Percentiles rank a stretch among this genome's conserved stretches.
Evolutionary conservation across 1,140 invertebrate species (phyloP).

Genomic region (Micrasema minimum): DNA sequence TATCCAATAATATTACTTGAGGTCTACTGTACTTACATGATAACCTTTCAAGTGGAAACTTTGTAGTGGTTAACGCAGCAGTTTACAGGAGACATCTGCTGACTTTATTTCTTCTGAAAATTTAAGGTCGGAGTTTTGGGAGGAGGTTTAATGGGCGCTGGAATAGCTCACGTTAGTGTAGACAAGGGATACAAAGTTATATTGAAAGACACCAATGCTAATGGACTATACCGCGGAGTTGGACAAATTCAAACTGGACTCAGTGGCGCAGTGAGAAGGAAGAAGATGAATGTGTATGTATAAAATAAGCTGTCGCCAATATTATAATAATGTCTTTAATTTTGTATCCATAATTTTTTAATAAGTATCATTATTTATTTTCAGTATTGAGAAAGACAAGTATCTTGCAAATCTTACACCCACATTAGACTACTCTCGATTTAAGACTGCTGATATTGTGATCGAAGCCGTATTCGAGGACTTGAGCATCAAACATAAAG

Average conservation of each 20-base stretch:
- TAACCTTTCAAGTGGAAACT: too few species aligned
- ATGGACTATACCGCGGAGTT: constrained; percentile 86
- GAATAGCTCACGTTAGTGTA: constrained; percentile 96
- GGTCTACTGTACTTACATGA: too few species aligned
- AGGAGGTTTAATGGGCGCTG: constrained; percentile 97
- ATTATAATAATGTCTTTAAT: neutral
- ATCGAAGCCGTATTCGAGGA: constrained; percentile 99
- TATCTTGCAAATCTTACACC: constrained; percentile 82
- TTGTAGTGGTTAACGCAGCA: too few species aligned
- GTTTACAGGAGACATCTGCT: too few species aligned
- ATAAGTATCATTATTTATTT: constrained; percentile 54
- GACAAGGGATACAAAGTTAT: constrained; percentile 94
- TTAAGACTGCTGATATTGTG: constrained; percentile 92
- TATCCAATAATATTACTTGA: too few species aligned
- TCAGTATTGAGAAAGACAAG: constrained; percentile 81
- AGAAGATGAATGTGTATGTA: constrained; percentile 69
- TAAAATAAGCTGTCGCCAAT: neutral
- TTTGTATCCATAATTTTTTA: neutral
- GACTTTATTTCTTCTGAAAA: too few species aligned
- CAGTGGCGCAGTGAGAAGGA: constrained; percentile 82
- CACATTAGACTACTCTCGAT: constrained; percentile 87
- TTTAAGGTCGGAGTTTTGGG: constrained; percentile 88
- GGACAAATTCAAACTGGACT: constrained; percentile 91
- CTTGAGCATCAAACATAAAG: constrained; percentile 94
- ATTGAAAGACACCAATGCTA: constrained; percentile 89